Conservation (phyloP, 2,797 vertebrate genomes). For the Urocyon cinereoargenteus region DNA sequence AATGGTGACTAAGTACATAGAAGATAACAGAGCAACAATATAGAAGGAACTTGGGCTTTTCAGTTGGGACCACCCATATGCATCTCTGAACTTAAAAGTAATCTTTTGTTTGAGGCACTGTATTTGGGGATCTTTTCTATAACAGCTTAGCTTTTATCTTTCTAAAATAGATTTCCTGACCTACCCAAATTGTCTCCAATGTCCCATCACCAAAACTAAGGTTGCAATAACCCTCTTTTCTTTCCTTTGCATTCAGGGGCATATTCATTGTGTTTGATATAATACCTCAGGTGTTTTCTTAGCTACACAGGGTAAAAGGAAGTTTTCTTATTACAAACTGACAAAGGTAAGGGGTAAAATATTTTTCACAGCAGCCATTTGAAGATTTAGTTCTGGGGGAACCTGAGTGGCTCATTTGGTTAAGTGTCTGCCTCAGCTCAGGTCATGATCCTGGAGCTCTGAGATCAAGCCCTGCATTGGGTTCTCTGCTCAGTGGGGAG, state of each 20-base stretch:
- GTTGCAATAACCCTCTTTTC: background rate
- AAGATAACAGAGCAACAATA: background rate
- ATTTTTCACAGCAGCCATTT: slow-evolving; percentile 92
- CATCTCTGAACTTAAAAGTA: background rate
- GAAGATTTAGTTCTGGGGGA: slow-evolving; percentile 25
- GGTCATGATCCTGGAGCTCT: too few relatives aligned
- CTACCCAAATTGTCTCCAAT: background rate
- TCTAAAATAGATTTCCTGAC: background rate
- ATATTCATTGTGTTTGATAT: slow-evolving; percentile 94
- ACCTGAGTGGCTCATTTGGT: too few relatives aligned
- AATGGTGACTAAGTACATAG: background rate
- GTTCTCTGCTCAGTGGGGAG: too few relatives aligned
- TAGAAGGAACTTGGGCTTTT: background rate
- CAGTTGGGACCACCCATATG: background rate
- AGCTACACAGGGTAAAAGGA: slow-evolving; percentile 94
- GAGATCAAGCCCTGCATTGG: too few relatives aligned
- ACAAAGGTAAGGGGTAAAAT: slow-evolving; percentile 94
- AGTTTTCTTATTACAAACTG: slow-evolving; percentile 95
- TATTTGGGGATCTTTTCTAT: background rate
- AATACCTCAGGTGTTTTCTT: slow-evolving; percentile 93
- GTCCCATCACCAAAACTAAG: background rate
- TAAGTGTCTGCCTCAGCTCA: too few relatives aligned
- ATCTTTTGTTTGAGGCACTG: background rate
- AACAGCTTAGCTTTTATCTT: background rate
- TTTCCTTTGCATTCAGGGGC: slow-evolving; percentile 87